Percentiles rank a stretch among this genome's conserved stretches.
Conservation (phyloP, 2,888 invertebrate species). For the Drosophila falleni region DNA sequence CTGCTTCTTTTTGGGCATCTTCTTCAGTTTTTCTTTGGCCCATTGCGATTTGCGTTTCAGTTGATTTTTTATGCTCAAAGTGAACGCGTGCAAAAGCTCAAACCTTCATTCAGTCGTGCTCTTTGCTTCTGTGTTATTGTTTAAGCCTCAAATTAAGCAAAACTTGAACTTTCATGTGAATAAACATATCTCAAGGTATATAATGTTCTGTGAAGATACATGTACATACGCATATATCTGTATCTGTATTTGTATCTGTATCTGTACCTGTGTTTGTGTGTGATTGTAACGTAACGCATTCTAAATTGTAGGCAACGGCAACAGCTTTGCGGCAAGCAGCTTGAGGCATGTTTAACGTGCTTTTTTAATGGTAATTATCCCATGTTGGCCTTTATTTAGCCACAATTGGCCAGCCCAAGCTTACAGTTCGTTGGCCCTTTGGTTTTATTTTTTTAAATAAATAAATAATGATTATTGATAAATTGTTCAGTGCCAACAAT, state of each 20-base stretch:
- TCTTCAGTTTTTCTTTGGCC: slow-evolving; percentile 55
- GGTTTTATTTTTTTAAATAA: slow-evolving; percentile 4
- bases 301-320: slow-evolving; percentile 45
- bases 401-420: slow-evolving; percentile 30
- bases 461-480: slow-evolving; percentile 63
- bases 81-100: slow-evolving; percentile 61
- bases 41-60: slow-evolving; percentile 71
- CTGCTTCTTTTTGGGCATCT: slow-evolving; percentile 54
- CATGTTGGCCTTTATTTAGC: slow-evolving; percentile 26
- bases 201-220: not conserved
- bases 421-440: slow-evolving; percentile 67
- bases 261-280: slow-evolving; percentile 10
- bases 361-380: slow-evolving; percentile 60
- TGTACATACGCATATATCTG: not conserved
- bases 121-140: slow-evolving; percentile 41
- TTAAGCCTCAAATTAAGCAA: slow-evolving; percentile 36
- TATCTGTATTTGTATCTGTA: slow-evolving; percentile 7
- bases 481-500: slow-evolving; percentile 7
- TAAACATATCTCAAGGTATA: slow-evolving; percentile 24
- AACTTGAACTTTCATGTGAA: slow-evolving; percentile 37
- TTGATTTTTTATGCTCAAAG: slow-evolving; percentile 69
- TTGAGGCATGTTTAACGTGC: slow-evolving; percentile 39
- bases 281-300: slow-evolving; percentile 33
- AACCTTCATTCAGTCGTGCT: slow-evolving; percentile 27
- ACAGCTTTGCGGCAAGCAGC: slow-evolving; percentile 28